Conservation (phyloP, 2,888 invertebrate genomes). For the Shargacucullia verbasci region DNA sequence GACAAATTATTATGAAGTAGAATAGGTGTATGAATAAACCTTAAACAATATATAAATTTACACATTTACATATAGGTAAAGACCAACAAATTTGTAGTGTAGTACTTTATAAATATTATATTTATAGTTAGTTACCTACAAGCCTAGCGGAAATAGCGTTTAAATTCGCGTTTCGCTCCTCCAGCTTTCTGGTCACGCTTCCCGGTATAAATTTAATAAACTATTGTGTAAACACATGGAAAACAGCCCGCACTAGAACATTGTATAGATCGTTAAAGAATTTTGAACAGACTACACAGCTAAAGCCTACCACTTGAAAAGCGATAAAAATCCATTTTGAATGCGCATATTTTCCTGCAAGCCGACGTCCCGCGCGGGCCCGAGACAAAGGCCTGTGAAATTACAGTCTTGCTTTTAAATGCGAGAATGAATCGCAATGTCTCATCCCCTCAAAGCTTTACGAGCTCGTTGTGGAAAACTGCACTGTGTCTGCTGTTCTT, state of each 20-base stretch:
- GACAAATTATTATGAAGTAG: no score
- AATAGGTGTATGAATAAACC: no score
- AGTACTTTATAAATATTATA: no score
- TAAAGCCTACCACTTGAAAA: constrained; percentile 83
- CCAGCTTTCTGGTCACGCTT: no score
- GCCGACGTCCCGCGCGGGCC: constrained; percentile 69
- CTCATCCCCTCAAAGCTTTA: constrained; percentile 86
- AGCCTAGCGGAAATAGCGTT: no score
- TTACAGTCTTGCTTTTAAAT: constrained; percentile 88
- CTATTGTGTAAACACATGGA: constrained; percentile 1
- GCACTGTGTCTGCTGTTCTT: constrained; percentile 66
- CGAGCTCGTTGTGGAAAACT: constrained; percentile 73
- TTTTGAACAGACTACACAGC: constrained; percentile 64
- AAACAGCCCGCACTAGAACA: constrained; percentile 17
- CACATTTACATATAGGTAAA: no score
- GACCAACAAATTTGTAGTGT: no score
- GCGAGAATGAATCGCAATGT: constrained; percentile 87
- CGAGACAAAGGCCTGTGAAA: constrained; percentile 86
- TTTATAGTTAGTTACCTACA: no score
- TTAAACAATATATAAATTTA: no score
- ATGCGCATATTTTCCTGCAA: constrained; percentile 86
- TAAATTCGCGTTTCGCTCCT: no score
- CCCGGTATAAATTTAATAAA: no score
- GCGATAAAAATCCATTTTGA: constrained; percentile 85
- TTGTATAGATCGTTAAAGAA: constrained; percentile 62